These are phyloP conservation scores for Cottus gobio DNA, from an alignment of 2,113 vertebrate species.

Conservation along the genomic window DNA sequence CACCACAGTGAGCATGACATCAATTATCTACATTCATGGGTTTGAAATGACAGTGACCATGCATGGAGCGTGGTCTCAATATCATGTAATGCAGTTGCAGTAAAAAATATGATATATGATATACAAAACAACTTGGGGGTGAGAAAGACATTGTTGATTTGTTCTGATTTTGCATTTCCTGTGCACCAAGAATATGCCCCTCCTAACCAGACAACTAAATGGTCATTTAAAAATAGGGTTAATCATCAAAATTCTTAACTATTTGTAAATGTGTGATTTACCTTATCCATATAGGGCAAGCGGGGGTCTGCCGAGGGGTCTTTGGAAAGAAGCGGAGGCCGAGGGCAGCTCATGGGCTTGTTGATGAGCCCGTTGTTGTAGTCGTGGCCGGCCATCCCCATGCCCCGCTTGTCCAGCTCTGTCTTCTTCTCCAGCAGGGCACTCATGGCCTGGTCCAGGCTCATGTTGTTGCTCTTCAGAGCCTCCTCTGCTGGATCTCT, in stretches of 20 bases:
- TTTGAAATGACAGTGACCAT: background rate
- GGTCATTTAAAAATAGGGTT: background rate
- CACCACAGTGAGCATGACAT: background rate
- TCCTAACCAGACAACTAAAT: background rate
- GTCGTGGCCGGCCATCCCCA: constrained; percentile 89
- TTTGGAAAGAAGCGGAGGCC: constrained; percentile 96
- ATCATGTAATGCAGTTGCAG: background rate
- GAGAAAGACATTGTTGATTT: background rate
- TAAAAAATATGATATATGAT: background rate
- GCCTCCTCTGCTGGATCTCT: constrained; percentile 99
- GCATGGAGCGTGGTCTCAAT: background rate
- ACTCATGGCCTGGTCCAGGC: constrained; percentile 99
- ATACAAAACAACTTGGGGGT: background rate
- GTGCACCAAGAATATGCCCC: background rate
- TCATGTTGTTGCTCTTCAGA: constrained; percentile 98
- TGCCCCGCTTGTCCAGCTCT: constrained; percentile 97
- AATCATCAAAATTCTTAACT: background rate
- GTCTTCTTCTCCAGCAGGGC: constrained; percentile 99
- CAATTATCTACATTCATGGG: background rate
- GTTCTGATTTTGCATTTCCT: background rate
- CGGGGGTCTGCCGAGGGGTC: constrained; percentile 94
- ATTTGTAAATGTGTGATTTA: constrained; percentile 52
- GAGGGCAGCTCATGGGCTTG: constrained; percentile 93
- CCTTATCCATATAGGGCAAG: constrained; percentile 96
- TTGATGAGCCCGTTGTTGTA: constrained; percentile 95